A percentile compares a stretch with the other conserved stretches of the same genome.
Conservation (phyloP, 2,113 vertebrate genomes). For the Delphinapterus leucas region DNA sequence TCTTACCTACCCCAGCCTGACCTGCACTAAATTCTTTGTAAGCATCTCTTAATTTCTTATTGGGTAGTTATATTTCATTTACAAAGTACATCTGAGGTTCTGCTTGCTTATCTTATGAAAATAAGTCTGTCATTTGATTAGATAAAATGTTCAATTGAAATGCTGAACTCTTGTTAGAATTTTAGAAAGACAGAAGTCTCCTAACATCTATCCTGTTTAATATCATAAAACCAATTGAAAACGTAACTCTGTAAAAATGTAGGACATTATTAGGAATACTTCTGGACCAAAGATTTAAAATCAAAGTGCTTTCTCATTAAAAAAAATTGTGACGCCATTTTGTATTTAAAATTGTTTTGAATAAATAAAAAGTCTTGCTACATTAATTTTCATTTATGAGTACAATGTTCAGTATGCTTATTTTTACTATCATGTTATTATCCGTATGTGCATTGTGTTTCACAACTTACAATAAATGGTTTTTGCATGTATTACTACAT, state of each 20-base stretch:
- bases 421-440: background rate
- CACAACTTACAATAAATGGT: background rate
- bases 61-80: conserved; percentile 32
- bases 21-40: background rate
- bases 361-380: background rate
- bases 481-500: background rate
- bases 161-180: background rate
- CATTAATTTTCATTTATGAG: conserved; percentile 3
- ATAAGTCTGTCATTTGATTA: conserved; percentile 15
- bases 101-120: background rate
- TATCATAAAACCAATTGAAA: conserved; percentile 30
- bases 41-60: conserved; percentile 4
- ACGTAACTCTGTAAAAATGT: background rate
- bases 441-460: background rate
- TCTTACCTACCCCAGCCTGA: conserved; percentile 26
- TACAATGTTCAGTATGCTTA: background rate
- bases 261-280: background rate
- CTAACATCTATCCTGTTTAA: background rate
- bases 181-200: background rate
- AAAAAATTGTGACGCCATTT: background rate
- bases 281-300: background rate
- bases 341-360: background rate
- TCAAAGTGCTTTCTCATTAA: background rate
- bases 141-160: background rate
- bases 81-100: background rate